These are phyloP conservation scores for Galendromus occidentalis DNA, from an alignment of 1,140 invertebrate species.

Conservation along the genomic window DNA sequence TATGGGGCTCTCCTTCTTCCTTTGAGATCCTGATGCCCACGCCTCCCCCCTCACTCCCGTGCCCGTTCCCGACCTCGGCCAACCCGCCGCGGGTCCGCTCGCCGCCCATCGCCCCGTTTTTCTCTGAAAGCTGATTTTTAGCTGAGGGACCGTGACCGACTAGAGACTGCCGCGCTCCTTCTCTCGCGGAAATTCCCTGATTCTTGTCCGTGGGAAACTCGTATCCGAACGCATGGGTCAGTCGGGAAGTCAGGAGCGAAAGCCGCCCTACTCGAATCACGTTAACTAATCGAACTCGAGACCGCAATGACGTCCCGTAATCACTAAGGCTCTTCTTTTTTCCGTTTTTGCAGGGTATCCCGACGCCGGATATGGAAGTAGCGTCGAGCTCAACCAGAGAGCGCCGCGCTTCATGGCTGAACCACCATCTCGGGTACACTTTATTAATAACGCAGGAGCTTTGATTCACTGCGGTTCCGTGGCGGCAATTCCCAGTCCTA, in stretches of 20 bases:
- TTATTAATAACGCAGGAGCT: conserved; percentile 27
- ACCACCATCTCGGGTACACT: conserved; percentile 24
- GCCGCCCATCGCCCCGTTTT: too few species aligned
- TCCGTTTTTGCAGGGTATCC: neutral
- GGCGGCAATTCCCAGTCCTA: conserved; percentile 26
- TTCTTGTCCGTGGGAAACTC: neutral
- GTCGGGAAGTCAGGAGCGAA: neutral
- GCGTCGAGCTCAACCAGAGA: conserved; percentile 12
- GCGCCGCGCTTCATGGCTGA: conserved; percentile 19
- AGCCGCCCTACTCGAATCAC: neutral
- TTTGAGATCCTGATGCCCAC: too few species aligned
- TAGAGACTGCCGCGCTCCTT: neutral
- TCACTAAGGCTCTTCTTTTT: neutral
- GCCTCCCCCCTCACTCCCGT: too few species aligned
- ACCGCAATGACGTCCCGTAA: neutral
- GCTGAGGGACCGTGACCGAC: neutral
- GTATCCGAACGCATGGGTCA: neutral
- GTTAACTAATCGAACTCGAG: neutral
- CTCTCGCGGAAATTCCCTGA: neutral
- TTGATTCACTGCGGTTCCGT: conserved; percentile 25
- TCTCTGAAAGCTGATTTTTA: too few species aligned
- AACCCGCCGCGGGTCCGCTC: too few species aligned
- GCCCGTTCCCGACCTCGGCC: too few species aligned
- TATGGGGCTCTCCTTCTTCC: too few species aligned
- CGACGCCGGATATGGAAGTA: neutral